A percentile compares a stretch with the other conserved stretches of the same genome.
Conservation (phyloP, 2,113 vertebrate species). For the Trematomus loennbergii region DNA sequence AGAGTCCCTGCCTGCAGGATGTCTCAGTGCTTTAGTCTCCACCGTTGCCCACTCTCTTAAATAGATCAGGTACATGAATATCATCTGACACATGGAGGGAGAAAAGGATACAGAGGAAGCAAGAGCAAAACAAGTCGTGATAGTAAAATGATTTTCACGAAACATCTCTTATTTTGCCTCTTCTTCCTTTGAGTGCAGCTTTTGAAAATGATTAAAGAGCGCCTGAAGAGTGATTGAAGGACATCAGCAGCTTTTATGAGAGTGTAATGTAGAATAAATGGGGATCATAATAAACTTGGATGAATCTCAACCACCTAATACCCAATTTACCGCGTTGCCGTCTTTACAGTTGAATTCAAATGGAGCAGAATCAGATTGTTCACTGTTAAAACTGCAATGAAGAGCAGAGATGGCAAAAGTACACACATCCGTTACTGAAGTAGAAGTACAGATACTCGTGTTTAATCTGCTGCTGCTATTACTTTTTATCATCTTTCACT, state of each 20-base stretch:
- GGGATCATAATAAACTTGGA: background rate
- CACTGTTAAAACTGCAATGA: constrained; percentile 41
- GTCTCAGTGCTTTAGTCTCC: constrained; percentile 50
- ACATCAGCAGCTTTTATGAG: constrained; percentile 25
- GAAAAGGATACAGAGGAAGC: constrained; percentile 7
- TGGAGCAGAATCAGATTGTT: constrained; percentile 15
- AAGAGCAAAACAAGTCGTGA: constrained; percentile 6
- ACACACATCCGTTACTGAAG: too few species aligned
- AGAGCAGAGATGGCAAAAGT: constrained; percentile 9
- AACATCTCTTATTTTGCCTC: constrained; percentile 20
- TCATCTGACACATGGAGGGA: constrained; percentile 30
- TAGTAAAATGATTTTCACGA: constrained; percentile 20
- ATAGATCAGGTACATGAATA: constrained; percentile 50
- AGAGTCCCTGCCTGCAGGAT: constrained; percentile 48
- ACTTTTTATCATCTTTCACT: constrained; percentile 11
- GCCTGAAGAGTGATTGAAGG: constrained; percentile 4
- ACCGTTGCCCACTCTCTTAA: constrained; percentile 42
- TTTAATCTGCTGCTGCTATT: constrained; percentile 32
- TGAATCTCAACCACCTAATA: constrained; percentile 40
- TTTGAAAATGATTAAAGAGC: constrained; percentile 13
- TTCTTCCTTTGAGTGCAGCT: background rate
- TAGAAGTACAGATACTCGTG: too few species aligned
- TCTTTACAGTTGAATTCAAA: constrained; percentile 42
- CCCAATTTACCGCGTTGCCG: constrained; percentile 27
- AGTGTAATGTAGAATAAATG: constrained; percentile 37